Percentiles rank a stretch among this genome's conserved stretches.
phyloP scores from a whole-genome alignment of 23 tunicate species.

The Halocynthia aurantium region DNA sequence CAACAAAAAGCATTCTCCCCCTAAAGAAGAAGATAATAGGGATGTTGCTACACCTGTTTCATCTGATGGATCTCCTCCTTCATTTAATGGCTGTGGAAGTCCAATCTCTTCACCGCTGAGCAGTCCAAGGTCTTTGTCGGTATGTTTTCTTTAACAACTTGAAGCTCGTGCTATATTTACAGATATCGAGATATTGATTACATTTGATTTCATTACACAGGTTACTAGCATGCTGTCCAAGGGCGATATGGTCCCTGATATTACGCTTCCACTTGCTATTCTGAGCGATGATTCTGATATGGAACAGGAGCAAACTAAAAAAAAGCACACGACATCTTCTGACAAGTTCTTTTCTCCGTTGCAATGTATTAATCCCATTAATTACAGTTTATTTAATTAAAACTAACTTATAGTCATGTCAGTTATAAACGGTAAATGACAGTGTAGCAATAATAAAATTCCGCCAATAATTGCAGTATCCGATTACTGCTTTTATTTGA shows the following conservation, averaged over 20 bases:
- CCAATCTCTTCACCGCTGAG: slow-evolving; percentile 19
- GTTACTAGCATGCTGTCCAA: slow-evolving; percentile 7
- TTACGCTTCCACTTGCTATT: not conserved
- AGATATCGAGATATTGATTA: no score
- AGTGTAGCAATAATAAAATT: no score
- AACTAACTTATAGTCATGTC: no score
- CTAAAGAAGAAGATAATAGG: not conserved
- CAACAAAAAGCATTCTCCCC: no score
- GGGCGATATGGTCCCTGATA: not conserved
- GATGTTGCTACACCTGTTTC: not conserved
- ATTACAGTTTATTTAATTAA: no score
- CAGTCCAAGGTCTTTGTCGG: slow-evolving; percentile 18
- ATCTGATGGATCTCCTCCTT: slow-evolving; percentile 13
- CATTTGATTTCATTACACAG: not conserved
- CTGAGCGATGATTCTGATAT: slow-evolving; percentile 10
- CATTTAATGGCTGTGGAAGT: slow-evolving; percentile 21
- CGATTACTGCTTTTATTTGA: no score
- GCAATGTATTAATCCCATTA: not conserved
- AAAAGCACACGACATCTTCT: not conserved
- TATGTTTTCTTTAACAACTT: not conserved
- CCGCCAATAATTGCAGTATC: no score
- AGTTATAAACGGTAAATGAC: no score
- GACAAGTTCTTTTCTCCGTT: slow-evolving; percentile 1
- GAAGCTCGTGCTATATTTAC: no score
- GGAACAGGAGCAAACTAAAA: slow-evolving; percentile 4